Percentiles rank a stretch among this genome's conserved stretches.
Conservation (phyloP, 2,113 vertebrate species). For the Capreolus pygargus region DNA sequence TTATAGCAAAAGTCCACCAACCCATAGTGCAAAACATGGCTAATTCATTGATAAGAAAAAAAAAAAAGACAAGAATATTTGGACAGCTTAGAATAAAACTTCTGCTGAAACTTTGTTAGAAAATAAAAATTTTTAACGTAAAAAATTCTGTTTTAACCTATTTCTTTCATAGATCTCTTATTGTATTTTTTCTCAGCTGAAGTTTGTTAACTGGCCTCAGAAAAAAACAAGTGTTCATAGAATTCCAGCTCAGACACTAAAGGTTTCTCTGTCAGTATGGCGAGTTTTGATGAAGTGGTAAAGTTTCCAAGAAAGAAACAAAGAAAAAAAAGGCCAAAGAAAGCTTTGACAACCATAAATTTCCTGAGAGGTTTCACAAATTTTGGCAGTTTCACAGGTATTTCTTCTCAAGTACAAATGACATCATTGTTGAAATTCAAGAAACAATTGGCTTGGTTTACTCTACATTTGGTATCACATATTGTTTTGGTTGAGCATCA, state of each 20-base stretch:
- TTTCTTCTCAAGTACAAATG: constrained; percentile 59
- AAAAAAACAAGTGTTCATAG: not conserved
- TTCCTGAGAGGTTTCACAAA: constrained; percentile 31
- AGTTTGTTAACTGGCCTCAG: not conserved
- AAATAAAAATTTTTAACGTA: not conserved
- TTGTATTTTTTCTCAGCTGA: not conserved
- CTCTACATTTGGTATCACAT: constrained; percentile 38
- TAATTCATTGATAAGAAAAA: not conserved
- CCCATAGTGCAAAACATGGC: not conserved
- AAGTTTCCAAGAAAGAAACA: not conserved
- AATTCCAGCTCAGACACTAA: not conserved
- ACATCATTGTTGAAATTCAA: constrained; percentile 54
- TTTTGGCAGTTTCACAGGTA: constrained; percentile 51
- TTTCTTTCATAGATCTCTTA: not conserved
- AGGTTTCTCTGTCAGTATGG: not conserved
- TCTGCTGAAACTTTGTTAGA: not conserved
- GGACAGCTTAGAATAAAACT: not conserved
- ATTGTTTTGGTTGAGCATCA: constrained; percentile 63
- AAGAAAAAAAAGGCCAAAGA: not conserved
- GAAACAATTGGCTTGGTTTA: constrained; percentile 14
- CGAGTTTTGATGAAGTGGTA: not conserved
- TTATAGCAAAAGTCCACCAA: not conserved
- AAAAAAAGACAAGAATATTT: not conserved
- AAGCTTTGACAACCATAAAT: not conserved
- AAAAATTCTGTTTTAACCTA: not conserved